Evolutionary conservation across 2,797 vertebrate species (phyloP).

Genomic region (Coccyzus lansbergi): DNA sequence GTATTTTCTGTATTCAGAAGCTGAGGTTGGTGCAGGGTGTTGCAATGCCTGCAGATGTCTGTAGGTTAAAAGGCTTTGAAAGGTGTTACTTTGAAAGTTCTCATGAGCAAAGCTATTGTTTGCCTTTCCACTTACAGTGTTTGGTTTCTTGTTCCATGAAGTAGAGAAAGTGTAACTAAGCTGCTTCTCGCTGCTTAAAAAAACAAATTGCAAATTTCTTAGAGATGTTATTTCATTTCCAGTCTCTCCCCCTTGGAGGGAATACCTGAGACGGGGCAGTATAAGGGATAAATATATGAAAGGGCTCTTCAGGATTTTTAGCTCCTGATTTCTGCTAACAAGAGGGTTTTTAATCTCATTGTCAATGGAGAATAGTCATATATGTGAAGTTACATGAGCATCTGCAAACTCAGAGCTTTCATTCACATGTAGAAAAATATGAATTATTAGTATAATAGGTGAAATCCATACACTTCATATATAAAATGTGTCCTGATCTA

Average conservation of each 20-base stretch:
- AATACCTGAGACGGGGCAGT: neutral
- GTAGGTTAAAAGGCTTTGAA: constrained; percentile 55
- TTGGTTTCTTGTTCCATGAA: constrained; percentile 65
- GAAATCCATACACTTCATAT: neutral
- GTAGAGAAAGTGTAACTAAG: constrained; percentile 59
- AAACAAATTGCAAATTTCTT: constrained; percentile 54
- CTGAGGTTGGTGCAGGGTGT: neutral
- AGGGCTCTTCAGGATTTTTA: neutral
- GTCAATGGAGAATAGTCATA: neutral
- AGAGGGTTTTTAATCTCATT: neutral
- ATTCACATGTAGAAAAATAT: neutral
- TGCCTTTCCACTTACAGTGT: constrained; percentile 70
- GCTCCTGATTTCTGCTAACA: neutral
- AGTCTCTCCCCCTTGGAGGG: neutral
- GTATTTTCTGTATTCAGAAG: neutral
- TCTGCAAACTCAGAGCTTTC: neutral
- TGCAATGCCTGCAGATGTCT: neutral
- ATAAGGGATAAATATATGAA: neutral
- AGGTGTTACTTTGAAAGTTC: constrained; percentile 68
- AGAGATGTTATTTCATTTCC: neutral
- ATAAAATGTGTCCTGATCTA: neutral
- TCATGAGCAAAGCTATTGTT: constrained; percentile 66
- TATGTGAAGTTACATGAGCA: neutral
- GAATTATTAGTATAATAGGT: neutral
- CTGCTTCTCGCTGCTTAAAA: constrained; percentile 53